phyloP scores from a whole-genome alignment of 1,140 invertebrate species.

The Carposina sasakii region DNA sequence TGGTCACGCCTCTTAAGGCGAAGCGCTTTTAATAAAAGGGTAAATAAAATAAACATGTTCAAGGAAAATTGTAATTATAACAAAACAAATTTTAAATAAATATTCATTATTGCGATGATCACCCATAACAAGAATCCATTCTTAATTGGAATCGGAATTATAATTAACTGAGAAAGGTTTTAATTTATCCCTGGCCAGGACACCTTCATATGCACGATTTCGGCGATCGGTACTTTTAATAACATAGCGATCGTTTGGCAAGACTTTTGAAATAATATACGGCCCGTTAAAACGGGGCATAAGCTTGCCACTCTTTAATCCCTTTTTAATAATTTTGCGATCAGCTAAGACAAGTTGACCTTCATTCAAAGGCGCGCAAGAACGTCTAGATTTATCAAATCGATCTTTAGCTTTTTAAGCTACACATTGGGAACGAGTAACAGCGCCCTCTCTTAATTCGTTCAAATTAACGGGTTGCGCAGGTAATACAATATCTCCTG shows the following conservation, averaged over 20 bases:
- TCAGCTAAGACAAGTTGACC: slow-evolving; percentile 2
- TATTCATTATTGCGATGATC: no score
- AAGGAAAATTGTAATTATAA: no score
- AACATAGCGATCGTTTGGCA: slow-evolving; percentile 25
- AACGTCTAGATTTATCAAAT: not conserved
- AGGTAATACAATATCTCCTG: not conserved
- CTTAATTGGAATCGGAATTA: slow-evolving; percentile 2
- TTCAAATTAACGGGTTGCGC: not conserved
- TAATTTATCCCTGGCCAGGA: slow-evolving; percentile 7
- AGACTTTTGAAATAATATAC: slow-evolving; percentile 17
- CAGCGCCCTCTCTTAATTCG: not conserved
- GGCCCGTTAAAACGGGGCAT: slow-evolving; percentile 25
- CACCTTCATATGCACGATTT: slow-evolving; percentile 6
- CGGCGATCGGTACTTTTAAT: slow-evolving; percentile 13
- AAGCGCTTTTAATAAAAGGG: no score
- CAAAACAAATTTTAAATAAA: no score
- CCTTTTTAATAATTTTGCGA: slow-evolving; percentile 5
- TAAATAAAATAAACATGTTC: no score
- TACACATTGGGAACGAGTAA: not conserved
- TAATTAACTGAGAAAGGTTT: not conserved
- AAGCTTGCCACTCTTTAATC: slow-evolving; percentile 19
- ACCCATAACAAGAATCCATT: not conserved
- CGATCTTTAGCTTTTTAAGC: not conserved
- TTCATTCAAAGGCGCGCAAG: slow-evolving; percentile 1
- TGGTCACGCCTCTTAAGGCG: no score